Conservation (phyloP, 2,888 invertebrate genomes). For the Polietes domitor region DNA sequence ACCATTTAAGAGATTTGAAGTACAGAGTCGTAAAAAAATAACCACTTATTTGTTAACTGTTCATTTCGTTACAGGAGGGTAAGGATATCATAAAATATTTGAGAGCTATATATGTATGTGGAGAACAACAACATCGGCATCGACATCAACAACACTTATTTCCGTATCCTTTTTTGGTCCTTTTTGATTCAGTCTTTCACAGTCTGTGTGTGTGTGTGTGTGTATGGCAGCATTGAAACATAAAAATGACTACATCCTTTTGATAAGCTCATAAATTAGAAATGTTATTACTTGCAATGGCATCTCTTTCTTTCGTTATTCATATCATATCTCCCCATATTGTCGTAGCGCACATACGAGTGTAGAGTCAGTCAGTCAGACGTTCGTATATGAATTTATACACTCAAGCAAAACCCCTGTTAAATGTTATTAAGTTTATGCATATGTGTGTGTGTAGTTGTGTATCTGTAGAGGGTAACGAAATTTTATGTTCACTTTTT, state of each 20-base stretch:
- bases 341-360: background rate
- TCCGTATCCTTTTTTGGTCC: slow-evolving; percentile 44
- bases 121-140: slow-evolving; percentile 6
- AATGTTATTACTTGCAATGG: slow-evolving; percentile 57
- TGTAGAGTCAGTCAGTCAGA: too few species aligned
- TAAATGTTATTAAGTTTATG: slow-evolving; percentile 47
- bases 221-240: slow-evolving; percentile 35
- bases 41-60: slow-evolving; percentile 62
- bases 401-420: slow-evolving; percentile 16
- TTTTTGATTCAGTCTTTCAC: background rate
- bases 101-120: too few species aligned
- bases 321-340: background rate
- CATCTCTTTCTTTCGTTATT: slow-evolving; percentile 11
- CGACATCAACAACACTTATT: slow-evolving; percentile 49
- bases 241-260: slow-evolving; percentile 58
- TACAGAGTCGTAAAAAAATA: slow-evolving; percentile 51
- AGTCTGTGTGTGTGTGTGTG: background rate
- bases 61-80: slow-evolving; percentile 16
- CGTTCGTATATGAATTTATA: slow-evolving; percentile 22
- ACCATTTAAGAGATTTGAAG: slow-evolving; percentile 16
- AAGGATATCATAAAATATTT: slow-evolving; percentile 42
- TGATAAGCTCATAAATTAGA: slow-evolving; percentile 63
- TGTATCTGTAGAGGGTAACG: slow-evolving; percentile 24
- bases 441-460: background rate
- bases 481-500: slow-evolving; percentile 54